Percentiles rank a stretch among this genome's conserved stretches.
Conservation (phyloP, 2,797 vertebrate species). For the Eulemur albifrons region DNA sequence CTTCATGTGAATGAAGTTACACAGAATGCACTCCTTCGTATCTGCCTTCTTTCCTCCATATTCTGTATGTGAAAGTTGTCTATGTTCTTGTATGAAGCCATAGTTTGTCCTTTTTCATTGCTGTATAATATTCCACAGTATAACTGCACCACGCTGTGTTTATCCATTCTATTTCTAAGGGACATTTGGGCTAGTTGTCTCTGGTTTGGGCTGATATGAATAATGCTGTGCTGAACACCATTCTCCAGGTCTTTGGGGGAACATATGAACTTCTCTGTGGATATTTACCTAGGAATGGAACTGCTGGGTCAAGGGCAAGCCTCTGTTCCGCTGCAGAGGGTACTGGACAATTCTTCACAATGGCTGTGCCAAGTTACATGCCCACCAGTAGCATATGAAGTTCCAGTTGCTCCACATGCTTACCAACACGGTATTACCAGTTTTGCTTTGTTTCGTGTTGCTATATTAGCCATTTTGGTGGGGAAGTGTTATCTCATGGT, state of each 20-base stretch:
- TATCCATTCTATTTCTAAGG: neutral
- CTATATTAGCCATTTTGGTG: neutral
- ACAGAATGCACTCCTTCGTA: neutral
- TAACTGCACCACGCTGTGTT: neutral
- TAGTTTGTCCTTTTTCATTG: neutral
- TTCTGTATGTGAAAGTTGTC: neutral
- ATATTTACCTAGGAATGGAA: neutral
- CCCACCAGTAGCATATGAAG: neutral
- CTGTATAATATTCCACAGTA: neutral
- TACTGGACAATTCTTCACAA: neutral
- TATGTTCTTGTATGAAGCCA: neutral
- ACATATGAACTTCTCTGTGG: neutral
- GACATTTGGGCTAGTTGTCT: neutral
- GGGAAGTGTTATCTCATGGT: neutral
- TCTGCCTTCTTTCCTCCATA: neutral
- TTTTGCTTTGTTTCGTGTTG: neutral
- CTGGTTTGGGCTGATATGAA: neutral
- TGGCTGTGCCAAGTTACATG: neutral
- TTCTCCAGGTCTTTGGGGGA: neutral
- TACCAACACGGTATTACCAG: neutral
- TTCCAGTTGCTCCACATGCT: neutral
- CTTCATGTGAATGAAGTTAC: neutral
- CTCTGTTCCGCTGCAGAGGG: neutral
- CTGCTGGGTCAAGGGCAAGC: neutral
- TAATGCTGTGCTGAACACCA: neutral